These are phyloP conservation scores for Tychaedon coryphoeus DNA, from an alignment of 2,113 vertebrate genomes.

Conservation along the genomic window DNA sequence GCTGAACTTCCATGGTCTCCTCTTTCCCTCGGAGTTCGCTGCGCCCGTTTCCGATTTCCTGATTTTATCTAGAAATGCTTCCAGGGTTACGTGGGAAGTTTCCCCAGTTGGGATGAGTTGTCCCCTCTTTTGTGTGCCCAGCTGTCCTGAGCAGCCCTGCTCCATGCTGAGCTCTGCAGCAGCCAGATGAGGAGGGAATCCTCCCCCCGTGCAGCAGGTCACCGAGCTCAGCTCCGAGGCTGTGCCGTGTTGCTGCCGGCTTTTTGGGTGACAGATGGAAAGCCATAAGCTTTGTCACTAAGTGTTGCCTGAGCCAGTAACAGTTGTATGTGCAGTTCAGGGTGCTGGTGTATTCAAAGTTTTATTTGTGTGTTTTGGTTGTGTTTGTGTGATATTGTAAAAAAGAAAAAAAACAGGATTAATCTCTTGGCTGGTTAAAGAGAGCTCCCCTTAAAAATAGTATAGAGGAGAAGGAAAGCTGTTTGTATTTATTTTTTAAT, in stretches of 20 bases:
- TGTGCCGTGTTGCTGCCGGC: background rate
- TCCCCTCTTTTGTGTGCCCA: background rate
- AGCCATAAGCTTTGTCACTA: slow-evolving; percentile 50
- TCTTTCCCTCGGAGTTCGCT: background rate
- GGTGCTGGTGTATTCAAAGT: slow-evolving; percentile 9
- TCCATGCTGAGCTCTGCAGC: background rate
- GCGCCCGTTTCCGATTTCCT: fast-evolving
- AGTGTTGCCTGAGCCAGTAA: slow-evolving; percentile 37
- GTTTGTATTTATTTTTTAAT: background rate
- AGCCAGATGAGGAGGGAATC: background rate
- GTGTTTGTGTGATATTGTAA: slow-evolving; percentile 7
- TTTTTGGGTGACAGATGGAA: slow-evolving; percentile 10
- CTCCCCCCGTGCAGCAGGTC: background rate
- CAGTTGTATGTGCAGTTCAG: slow-evolving; percentile 43
- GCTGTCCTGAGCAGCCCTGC: background rate
- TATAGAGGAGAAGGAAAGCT: background rate
- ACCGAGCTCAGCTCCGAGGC: background rate
- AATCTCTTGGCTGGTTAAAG: background rate
- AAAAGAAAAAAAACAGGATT: background rate
- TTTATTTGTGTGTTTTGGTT: slow-evolving; percentile 31
- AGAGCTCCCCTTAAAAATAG: background rate
- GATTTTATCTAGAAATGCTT: background rate
- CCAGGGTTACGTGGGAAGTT: background rate
- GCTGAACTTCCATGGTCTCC: background rate
- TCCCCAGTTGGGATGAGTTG: background rate